Percentiles rank a stretch among this genome's conserved stretches.
Conservation (phyloP, 2,888 invertebrate genomes). For the Embidobia sp. region DNA sequence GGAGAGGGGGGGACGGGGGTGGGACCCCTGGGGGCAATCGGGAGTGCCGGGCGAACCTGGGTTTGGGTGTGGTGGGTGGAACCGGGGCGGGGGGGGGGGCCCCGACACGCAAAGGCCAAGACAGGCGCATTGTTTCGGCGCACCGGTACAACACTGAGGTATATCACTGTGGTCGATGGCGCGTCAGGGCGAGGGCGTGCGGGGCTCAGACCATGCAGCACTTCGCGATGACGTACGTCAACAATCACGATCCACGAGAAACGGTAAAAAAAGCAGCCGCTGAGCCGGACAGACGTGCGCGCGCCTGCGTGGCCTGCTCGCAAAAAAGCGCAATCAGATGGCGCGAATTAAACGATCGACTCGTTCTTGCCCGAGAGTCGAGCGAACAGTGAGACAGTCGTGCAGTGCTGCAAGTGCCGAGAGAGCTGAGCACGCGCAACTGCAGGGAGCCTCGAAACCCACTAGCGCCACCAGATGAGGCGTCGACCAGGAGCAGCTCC, state of each 20-base stretch:
- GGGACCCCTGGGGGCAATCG: slow-evolving; percentile 92
- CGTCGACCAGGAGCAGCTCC: slow-evolving; percentile 34
- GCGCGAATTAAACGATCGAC: slow-evolving; percentile 8
- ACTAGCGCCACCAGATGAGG: too few relatives aligned
- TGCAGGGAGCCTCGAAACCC: too few relatives aligned
- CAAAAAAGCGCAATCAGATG: too few relatives aligned
- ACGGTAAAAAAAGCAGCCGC: slow-evolving; percentile 41
- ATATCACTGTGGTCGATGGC: background rate
- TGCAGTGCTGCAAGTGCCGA: slow-evolving; percentile 15
- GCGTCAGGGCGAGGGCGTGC: slow-evolving; percentile 3
- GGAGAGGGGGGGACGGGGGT: too few relatives aligned
- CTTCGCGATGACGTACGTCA: slow-evolving; percentile 29
- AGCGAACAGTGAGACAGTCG: slow-evolving; percentile 39
- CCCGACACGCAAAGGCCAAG: slow-evolving; percentile 81
- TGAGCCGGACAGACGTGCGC: slow-evolving; percentile 38
- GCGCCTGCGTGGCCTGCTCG: slow-evolving; percentile 49
- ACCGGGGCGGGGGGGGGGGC: slow-evolving; percentile 65
- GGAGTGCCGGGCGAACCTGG: slow-evolving; percentile 89
- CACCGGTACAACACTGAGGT: slow-evolving; percentile 45
- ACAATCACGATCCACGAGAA: slow-evolving; percentile 39
- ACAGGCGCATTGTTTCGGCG: slow-evolving; percentile 79
- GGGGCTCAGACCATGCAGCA: slow-evolving; percentile 35
- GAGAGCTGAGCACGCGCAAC: slow-evolving; percentile 22
- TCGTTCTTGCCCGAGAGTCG: slow-evolving; percentile 44
- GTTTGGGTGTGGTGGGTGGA: slow-evolving; percentile 82